Percentiles rank a stretch among this genome's conserved stretches.
Conservation (phyloP, 2,888 invertebrate genomes). For the Siphlonurus alternatus region DNA sequence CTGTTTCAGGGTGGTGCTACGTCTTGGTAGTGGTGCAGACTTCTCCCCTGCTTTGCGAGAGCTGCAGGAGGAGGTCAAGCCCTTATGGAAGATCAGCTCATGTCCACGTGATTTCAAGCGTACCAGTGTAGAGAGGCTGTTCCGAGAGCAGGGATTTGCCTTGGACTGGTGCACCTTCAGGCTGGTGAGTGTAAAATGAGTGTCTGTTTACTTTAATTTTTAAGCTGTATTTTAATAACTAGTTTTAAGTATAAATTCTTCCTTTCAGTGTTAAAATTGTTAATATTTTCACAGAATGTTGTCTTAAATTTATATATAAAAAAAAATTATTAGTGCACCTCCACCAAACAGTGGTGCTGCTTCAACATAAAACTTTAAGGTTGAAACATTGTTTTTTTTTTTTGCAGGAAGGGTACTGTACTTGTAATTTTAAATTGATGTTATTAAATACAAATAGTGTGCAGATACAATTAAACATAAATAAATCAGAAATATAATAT, state of each 20-base stretch:
- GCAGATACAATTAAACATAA: no score
- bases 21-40: slow-evolving; percentile 55
- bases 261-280: not conserved
- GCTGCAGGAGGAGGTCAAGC: slow-evolving; percentile 64
- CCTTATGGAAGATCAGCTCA: slow-evolving; percentile 54
- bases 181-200: slow-evolving; percentile 36
- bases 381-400: no score
- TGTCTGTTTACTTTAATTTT: not conserved
- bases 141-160: slow-evolving; percentile 58
- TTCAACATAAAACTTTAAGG: no score
- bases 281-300: not conserved
- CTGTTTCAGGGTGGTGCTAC: slow-evolving; percentile 50
- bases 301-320: not conserved
- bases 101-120: slow-evolving; percentile 72
- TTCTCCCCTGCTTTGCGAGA: slow-evolving; percentile 53
- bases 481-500: no score
- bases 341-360: no score
- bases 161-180: slow-evolving; percentile 83
- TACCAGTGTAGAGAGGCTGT: slow-evolving; percentile 68
- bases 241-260: not conserved
- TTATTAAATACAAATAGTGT: no score
- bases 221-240: no score
- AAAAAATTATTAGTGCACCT: no score
- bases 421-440: no score
- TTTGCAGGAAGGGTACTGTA: no score